Percentiles rank a stretch among this genome's conserved stretches.
phyloP scores from a whole-genome alignment of 2,888 invertebrate genomes.

The Drosophila neonasuta region DNA sequence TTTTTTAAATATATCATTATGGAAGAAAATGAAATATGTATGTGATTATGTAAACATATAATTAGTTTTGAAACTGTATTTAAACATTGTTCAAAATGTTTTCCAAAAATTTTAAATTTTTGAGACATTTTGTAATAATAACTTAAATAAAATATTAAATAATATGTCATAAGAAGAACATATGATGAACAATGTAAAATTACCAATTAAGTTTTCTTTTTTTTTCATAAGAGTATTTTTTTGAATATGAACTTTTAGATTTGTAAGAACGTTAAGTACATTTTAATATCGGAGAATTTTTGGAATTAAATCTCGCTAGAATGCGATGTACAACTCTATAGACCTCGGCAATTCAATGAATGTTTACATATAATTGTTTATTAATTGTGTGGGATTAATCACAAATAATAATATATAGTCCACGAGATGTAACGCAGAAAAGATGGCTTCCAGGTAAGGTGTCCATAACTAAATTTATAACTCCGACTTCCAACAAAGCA shows the following conservation, averaged over 20 bases:
- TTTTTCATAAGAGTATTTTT: not conserved
- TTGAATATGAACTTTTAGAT: not conserved
- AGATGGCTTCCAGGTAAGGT: too few relatives aligned
- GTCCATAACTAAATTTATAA: not conserved
- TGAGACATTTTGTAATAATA: not conserved
- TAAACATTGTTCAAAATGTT: not conserved
- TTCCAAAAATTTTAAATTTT: not conserved
- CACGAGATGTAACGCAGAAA: not conserved
- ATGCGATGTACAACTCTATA: not conserved
- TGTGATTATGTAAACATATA: slow-evolving; percentile 8
- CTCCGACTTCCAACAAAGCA: not conserved
- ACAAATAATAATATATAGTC: too few relatives aligned
- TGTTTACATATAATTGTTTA: not conserved
- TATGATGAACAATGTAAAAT: not conserved
- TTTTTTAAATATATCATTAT: not conserved
- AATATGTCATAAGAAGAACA: not conserved
- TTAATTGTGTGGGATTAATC: too few relatives aligned
- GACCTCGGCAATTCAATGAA: not conserved
- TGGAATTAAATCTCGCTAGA: not conserved
- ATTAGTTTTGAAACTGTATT: not conserved
- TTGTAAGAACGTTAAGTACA: not conserved
- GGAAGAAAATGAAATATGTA: slow-evolving; percentile 6
- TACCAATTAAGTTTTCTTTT: not conserved
- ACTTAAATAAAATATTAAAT: not conserved
- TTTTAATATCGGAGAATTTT: not conserved